Percentiles rank a stretch among this genome's conserved stretches.
These are phyloP conservation scores for Eupelmus urozonus DNA, from an alignment of 2,888 invertebrate species.

Conservation along the genomic window DNA sequence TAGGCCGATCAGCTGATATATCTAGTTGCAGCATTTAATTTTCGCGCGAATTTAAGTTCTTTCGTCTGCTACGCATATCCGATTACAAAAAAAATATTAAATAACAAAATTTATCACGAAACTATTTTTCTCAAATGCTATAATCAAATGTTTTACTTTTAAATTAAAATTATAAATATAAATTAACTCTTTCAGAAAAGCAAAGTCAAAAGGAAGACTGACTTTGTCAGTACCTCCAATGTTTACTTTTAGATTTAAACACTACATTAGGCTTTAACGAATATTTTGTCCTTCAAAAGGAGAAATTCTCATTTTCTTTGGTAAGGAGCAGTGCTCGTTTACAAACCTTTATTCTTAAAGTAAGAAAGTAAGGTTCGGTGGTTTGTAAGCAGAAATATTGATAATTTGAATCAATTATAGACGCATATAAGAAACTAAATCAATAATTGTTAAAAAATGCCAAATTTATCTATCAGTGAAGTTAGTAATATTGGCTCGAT, in stretches of 20 bases:
- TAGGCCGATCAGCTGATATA: conserved; percentile 31
- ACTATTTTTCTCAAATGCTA: background rate
- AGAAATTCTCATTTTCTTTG: conserved; percentile 26
- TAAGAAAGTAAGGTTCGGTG: background rate
- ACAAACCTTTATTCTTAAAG: background rate
- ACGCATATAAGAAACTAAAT: background rate
- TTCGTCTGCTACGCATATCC: background rate
- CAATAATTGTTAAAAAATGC: too few relatives aligned
- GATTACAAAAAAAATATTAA: background rate
- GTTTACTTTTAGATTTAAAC: conserved; percentile 32
- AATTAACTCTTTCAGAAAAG: background rate
- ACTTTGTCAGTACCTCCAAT: background rate
- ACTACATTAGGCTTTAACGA: conserved; percentile 26
- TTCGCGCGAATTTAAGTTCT: conserved; percentile 16
- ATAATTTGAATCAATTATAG: background rate
- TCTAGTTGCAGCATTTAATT: background rate
- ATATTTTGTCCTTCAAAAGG: conserved; percentile 36
- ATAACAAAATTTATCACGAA: background rate
- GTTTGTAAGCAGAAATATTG: background rate
- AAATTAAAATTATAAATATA: background rate
- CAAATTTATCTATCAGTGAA: background rate
- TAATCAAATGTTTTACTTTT: background rate
- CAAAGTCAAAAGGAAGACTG: background rate
- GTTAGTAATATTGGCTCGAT: background rate
- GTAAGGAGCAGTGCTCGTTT: background rate